Evolutionary conservation across 2,797 vertebrate species (phyloP).

Genomic region (Petrocephalus sullivani): DNA sequence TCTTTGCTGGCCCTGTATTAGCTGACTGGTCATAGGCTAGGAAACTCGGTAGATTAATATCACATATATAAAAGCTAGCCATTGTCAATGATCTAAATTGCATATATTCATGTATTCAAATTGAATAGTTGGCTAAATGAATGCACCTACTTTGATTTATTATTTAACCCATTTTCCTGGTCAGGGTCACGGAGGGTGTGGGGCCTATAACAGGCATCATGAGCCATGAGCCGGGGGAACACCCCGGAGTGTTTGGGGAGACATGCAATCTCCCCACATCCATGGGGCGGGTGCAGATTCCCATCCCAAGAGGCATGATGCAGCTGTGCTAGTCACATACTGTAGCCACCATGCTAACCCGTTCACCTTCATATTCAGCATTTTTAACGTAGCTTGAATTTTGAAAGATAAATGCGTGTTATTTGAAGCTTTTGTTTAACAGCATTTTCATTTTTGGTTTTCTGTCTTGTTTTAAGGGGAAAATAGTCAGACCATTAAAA

Average conservation of each 20-base stretch:
- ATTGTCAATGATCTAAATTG: not conserved
- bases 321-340: not conserved
- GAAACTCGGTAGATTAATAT: not conserved
- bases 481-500: not conserved
- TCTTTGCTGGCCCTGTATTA: conserved; percentile 42
- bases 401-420: not conserved
- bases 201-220: not conserved
- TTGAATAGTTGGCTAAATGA: not conserved
- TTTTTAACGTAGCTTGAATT: not conserved
- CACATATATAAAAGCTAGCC: not conserved
- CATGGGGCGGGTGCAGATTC: not conserved
- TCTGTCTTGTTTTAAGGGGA: not conserved
- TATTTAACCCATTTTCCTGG: not conserved
- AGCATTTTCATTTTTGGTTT: not conserved
- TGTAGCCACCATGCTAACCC: not conserved
- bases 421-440: not conserved
- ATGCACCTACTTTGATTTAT: not conserved
- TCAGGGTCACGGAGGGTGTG: not conserved
- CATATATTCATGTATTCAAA: not conserved
- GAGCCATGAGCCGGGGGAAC: not conserved
- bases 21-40: conserved; percentile 35
- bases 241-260: not conserved
- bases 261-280: not conserved
- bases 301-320: not conserved
- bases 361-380: not conserved